These are phyloP conservation scores for Chaetura pelagica DNA, from an alignment of 2,113 vertebrate species.

Conservation along the genomic window DNA sequence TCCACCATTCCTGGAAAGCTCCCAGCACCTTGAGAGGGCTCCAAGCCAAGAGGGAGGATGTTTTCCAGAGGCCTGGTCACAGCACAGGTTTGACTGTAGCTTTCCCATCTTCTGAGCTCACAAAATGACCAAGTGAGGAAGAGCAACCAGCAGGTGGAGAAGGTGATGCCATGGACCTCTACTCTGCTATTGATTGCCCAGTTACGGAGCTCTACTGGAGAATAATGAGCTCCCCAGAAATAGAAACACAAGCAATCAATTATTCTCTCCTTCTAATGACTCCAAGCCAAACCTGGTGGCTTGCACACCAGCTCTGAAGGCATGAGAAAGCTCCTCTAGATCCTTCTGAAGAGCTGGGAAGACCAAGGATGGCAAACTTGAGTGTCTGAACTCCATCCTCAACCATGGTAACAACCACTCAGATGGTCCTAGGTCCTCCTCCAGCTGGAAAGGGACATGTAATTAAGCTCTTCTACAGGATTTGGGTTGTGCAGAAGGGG, in stretches of 20 bases:
- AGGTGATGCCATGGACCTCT: background rate
- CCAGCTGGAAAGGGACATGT: background rate
- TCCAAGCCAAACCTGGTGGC: background rate
- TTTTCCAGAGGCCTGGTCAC: background rate
- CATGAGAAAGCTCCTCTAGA: background rate
- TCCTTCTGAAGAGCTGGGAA: background rate
- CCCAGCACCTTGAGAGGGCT: background rate
- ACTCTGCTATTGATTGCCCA: background rate
- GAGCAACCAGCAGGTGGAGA: background rate
- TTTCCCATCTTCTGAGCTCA: background rate
- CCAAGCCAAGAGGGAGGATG: background rate
- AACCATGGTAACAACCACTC: accelerated
- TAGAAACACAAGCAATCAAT: slow-evolving; percentile 23
- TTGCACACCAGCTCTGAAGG: background rate
- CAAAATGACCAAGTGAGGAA: background rate
- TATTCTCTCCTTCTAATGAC: slow-evolving; percentile 39
- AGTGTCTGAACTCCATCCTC: background rate
- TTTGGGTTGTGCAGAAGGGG: background rate
- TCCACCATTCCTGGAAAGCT: background rate
- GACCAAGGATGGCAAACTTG: background rate
- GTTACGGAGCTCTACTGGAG: slow-evolving; percentile 1
- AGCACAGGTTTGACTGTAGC: background rate
- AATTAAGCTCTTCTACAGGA: background rate
- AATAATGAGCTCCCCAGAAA: slow-evolving; percentile 21
- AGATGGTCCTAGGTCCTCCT: background rate